Base-by-base conservation (phyloP, 2,797 vertebrate genomes). In the Myripristis jacobus region DNA sequence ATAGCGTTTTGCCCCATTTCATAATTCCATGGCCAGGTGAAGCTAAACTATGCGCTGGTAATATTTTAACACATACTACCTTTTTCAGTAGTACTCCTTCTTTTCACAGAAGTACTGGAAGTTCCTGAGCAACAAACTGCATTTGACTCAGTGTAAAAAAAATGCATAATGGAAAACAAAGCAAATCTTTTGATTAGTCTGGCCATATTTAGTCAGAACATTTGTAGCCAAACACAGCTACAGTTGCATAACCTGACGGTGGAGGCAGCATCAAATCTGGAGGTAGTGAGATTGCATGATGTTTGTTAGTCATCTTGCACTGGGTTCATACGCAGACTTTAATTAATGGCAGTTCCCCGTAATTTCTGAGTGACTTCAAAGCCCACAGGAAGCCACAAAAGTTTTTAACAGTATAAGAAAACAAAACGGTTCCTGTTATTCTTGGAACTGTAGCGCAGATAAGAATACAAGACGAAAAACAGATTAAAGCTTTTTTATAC, bases 291-390 rank as follows among this genome's bases (percentile, higher is more conserved):
- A 76, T 16, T 66, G 78, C 88, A 66, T 77, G 88, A 90, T 64
- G 74, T 86, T 78, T 82, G 90, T 93, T 92, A 91, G 88, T 93
- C 91, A 91, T 88, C 72, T 65, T 82, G 83, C 70, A 82, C 85
- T 76, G 79, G 70, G 70, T 81, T 75, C 69, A 69, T 88, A 82
- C 47, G 87, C 87, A 86, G 84, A 87, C 89, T 89, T 83, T 91
- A 94, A 94, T 94, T 93, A 94, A 93, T 89, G 87, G 85, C 90
- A 93, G 86, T 69, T 79, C 88, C 80, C 76, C 83, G 74, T 77
- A 79, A 85, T 85, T 93, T 93, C 70, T 87, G 81, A 85, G 82
- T 72, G 82, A 93, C 93, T 92, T 94, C 92, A 94, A 94, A 95
- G 92, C 72, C 80, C 19, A 47, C 13, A 64, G 77, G 88, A 89